Conservation (phyloP, 2,113 vertebrate species). For the Perca flavescens region DNA sequence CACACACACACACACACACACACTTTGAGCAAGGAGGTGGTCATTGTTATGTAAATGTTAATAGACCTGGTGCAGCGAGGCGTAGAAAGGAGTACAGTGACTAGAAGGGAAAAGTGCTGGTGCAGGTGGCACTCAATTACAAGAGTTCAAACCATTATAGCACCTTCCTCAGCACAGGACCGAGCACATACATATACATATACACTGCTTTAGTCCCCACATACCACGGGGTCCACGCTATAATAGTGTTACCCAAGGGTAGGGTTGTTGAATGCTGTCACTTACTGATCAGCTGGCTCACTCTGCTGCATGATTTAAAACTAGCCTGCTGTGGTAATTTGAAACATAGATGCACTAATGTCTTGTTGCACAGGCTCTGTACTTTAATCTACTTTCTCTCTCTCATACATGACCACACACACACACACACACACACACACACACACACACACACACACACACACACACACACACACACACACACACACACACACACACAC, state of each 20-base stretch:
- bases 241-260: conserved; percentile 47
- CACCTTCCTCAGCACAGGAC: conserved; percentile 15
- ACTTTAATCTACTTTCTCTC: no score
- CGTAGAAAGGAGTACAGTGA: conserved; percentile 52
- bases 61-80: conserved; percentile 69
- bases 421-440: not conserved
- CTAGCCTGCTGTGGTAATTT: conserved; percentile 32
- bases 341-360: conserved; percentile 1
- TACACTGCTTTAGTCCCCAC: conserved; percentile 20
- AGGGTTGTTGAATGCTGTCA: conserved; percentile 55
- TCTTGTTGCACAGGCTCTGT: no score
- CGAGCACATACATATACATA: not conserved
- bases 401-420: not conserved
- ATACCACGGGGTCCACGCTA: conserved; percentile 6
- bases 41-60: conserved; percentile 85
- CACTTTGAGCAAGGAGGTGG: conserved; percentile 58
- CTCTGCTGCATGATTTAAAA: conserved; percentile 47
- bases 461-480: conserved; percentile 12
- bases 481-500: conserved; percentile 19
- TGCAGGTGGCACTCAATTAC: conserved; percentile 53
- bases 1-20: conserved; percentile 8
- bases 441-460: conserved; percentile 4
- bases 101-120: conserved; percentile 33
- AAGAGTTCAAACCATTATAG: conserved; percentile 62
- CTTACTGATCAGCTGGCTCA: conserved; percentile 51